Base-by-base conservation (phyloP, 2,113 vertebrate species). In the Xenopus borealis region DNA sequence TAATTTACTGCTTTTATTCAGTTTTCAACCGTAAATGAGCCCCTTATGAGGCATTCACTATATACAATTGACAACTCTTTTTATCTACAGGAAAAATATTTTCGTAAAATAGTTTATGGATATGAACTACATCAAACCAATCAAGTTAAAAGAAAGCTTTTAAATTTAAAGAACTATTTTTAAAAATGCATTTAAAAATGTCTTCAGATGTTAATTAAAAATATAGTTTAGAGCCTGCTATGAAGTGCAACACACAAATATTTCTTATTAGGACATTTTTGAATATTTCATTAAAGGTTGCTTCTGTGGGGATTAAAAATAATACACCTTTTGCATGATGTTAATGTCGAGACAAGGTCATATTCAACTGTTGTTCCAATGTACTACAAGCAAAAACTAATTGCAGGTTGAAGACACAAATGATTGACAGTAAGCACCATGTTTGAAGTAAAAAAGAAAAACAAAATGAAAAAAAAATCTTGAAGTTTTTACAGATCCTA, bases 31-130 rank as follows among this genome's bases (percentile, higher is more conserved):
- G 89, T 91, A 93, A 92, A 94, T 86, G 86, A 92, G 87, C 89
- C 91, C 91, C 89, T 93, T 91, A 91, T 92, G 89, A 92, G 88
- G 87, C 85, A 88, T 91, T 91, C 89, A 87, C 86, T 90, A 88
- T 86, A 85, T 83, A 88, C 87, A 89, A 91, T 90, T 92, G 91
- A 92, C 91, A 91, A 91, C 90, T 91, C 91, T 92, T 92, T 93
- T 92, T 93, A 93, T 93, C 91, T 93, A 85, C 88, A 91, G 68
- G 18, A 92, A 92, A 93, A 92, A 92, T 93, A 92, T 93, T 93
- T 93, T 92, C 85, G 87, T 89, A 91, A 91, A 92, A 92, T 93
- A 93, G 92, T 91, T 92, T 93, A 92, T 89, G 91, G 91, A 86
- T 91, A 88, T 67, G 50, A 91, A 92, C 89, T 91, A 91, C 89